Base-by-base conservation (phyloP, 2,888 invertebrate genomes). In the Yponomeuta sedellus region DNA sequence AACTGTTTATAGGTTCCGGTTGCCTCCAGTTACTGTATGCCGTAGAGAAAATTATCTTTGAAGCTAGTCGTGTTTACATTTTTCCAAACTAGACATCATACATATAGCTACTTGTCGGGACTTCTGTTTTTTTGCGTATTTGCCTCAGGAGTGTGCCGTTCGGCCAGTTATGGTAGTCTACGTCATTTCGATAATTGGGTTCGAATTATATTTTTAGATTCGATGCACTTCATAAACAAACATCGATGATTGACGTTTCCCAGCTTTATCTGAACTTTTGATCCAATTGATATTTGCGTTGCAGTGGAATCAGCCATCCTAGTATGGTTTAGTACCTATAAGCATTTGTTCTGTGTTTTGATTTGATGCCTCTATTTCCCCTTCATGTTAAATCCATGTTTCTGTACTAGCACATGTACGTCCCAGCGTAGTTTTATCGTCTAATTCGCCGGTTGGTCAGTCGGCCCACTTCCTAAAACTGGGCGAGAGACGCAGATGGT, bases 161-260 rank as follows among this genome's bases (percentile, higher is more conserved):
- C 78, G 76, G 75, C 77, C 78, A 75, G 77, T 76, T 75, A 76
- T 75, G 77, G 77, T 74, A 80, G 78, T 77, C 80, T 83, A 82
- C 86, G 86, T 88, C 87, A 88, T 89, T 88, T 88, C 87, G 85
- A 88, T 91, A 91, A 91, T 90, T 91, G 89, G 88, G 78, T 76
- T 77, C 73, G 73, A 74, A 73, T 77, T 77, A 76, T 73, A 63
- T 68, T 67, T 64, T 81, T 80, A 82, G 81, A 82, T 82, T 80
- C 78, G 81, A 28, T 22, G 39, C 80, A 82, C 81, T 83, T 79
- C 77, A 78, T 81, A 74, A 82, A 83, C 83, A 87, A 87, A 82
- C 84, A 83, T 79, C 79, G 81, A 82, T 83, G 79, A 77, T 77
- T 82, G 86, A 79, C 85, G 81, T 79, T 73, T 76, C 72, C 76